phyloP scores from a whole-genome alignment of 2,113 vertebrate species.

The Daphoenositta chrysoptera region DNA sequence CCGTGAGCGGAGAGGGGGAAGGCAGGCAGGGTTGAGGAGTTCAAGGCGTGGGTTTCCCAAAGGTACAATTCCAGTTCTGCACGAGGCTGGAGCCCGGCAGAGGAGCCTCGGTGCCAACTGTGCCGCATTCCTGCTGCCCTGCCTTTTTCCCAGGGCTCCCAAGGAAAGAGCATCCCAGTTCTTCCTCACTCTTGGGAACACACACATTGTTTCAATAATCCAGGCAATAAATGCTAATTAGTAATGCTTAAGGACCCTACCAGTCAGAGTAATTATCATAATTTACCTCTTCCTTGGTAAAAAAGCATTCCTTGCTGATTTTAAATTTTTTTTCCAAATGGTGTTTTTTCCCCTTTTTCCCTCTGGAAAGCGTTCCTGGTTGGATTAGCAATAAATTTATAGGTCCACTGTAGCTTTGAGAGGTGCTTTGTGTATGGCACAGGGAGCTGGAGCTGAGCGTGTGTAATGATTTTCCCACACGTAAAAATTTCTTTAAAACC shows the following conservation, averaged over 20 bases:
- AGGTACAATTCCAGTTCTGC: neutral
- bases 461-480: neutral
- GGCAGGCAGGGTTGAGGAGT: neutral
- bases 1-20: fast-evolving
- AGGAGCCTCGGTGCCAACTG: neutral
- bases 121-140: slow-evolving; percentile 17
- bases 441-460: neutral
- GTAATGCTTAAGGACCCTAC: slow-evolving; percentile 77
- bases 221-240: slow-evolving; percentile 84
- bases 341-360: neutral
- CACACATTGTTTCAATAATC: slow-evolving; percentile 81
- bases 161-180: slow-evolving; percentile 73
- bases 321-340: neutral
- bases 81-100: neutral
- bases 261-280: slow-evolving; percentile 78
- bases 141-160: slow-evolving; percentile 65
- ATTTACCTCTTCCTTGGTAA: slow-evolving; percentile 79
- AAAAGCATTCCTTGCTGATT: slow-evolving; percentile 63
- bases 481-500: neutral
- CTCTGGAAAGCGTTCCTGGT: neutral
- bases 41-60: neutral
- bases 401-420: neutral
- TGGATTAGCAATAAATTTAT: fast-evolving
- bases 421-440: neutral
- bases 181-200: slow-evolving; percentile 66